Conservation (phyloP, 2,888 invertebrate genomes). For the Mystacides longicornis region DNA sequence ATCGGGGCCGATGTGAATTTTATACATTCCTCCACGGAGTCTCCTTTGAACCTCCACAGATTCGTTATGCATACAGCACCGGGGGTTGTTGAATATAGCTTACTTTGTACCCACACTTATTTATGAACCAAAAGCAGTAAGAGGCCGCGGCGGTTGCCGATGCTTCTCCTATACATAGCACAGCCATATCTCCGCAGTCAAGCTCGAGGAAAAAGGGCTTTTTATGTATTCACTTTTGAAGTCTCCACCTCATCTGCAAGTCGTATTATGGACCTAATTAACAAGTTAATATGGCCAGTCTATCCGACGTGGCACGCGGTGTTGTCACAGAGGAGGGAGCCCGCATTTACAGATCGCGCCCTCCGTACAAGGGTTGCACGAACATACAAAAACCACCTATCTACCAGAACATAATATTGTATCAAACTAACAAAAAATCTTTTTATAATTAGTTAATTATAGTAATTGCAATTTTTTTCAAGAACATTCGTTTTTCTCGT, state of each 20-base stretch:
- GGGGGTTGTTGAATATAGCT: constrained; percentile 55
- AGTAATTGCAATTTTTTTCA: not conserved
- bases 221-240: constrained; percentile 62
- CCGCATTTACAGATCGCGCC: constrained; percentile 33
- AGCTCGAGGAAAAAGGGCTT: constrained; percentile 58
- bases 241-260: constrained; percentile 76
- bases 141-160: constrained; percentile 39
- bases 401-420: too few species aligned
- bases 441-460: not conserved
- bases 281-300: constrained; percentile 83
- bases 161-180: constrained; percentile 37
- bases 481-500: not conserved
- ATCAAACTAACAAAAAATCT: too few species aligned
- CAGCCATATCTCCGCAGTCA: constrained; percentile 33
- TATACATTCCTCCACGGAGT: constrained; percentile 24
- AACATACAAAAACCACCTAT: too few species aligned
- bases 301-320: constrained; percentile 49
- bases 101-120: constrained; percentile 42
- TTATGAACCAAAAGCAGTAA: constrained; percentile 53
- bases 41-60: constrained; percentile 28
- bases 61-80: constrained; percentile 56
- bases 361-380: too few species aligned
- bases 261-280: constrained; percentile 86
- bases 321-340: constrained; percentile 40
- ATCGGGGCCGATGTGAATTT: constrained; percentile 25